These are phyloP conservation scores for Gobius niger DNA, from an alignment of 2,113 vertebrate genomes.

Conservation along the genomic window DNA sequence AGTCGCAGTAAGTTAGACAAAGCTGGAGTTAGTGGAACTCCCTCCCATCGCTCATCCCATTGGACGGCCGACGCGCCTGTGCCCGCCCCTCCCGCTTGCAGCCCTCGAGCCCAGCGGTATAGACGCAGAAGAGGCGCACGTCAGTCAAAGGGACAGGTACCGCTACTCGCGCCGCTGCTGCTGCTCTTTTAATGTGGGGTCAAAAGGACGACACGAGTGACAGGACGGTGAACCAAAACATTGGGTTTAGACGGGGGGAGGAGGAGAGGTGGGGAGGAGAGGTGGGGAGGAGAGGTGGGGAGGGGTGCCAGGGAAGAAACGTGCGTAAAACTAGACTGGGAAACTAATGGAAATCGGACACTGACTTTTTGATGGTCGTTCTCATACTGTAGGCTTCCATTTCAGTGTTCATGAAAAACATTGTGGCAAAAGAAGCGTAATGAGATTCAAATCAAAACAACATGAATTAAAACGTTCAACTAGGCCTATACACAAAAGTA, in stretches of 20 bases:
- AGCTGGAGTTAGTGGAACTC: conserved; percentile 68
- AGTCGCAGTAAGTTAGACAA: conserved; percentile 74
- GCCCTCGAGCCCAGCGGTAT: background rate
- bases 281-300: background rate
- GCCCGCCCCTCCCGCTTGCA: conserved; percentile 44
- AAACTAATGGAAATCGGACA: background rate
- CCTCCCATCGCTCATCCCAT: conserved; percentile 70
- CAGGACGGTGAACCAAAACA: background rate
- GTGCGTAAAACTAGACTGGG: background rate
- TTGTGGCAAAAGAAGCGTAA: no score
- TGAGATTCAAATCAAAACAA: no score
- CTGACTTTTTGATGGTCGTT: background rate
- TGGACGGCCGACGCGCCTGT: conserved; percentile 50
- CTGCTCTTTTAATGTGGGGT: background rate
- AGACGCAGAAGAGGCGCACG: conserved; percentile 22
- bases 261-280: no score
- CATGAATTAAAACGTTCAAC: no score
- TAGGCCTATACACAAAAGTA: no score
- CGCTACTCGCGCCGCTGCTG: background rate
- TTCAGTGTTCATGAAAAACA: no score
- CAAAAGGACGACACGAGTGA: conserved; percentile 2
- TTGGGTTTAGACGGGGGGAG: background rate
- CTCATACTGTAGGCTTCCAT: no score
- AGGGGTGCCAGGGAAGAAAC: background rate
- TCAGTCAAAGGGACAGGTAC: conserved; percentile 65